Evolutionary conservation across 2,797 vertebrate species (phyloP), one percentile per base, ranked within the genome.

Genomic region (Picus viridis): DNA sequence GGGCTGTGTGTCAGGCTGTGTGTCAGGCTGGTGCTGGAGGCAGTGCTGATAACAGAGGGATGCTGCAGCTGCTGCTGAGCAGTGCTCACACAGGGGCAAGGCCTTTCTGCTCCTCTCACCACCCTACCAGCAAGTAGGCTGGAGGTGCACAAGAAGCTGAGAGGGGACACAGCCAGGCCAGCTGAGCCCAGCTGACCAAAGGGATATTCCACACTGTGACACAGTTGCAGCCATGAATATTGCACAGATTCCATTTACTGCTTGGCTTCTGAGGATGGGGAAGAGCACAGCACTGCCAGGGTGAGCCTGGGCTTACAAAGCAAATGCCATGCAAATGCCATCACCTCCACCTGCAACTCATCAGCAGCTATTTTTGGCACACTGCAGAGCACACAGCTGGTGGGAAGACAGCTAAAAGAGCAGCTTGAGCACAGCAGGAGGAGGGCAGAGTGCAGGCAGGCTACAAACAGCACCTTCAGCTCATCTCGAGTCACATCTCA

Each of bases 281-380:
- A 89, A 39, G n/a, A 86, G 45, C 49, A 68, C 5, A 6, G 47
- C 39, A 32, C 49, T 7, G 8, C 67, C 34, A 23, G 79, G 29
- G 2, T 64, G 51, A 70, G 32, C 30, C 75, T 53, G 54, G 49
- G 56, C 49, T 73, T 76, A 86, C 23, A 34, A 75, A 56, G 61
- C 43, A 79, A 43, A 82, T 2, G 6, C 4, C 10, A 64, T 19
- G 20, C 56, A 39, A 86, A 79, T 2, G 0, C 72, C 73, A 68
- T 41, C 43, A 70, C 34, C 10, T 12, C 27, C 26, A 68, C 54
- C 34, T 56, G 53, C 57, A 83, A 22, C 29, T 82, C 59, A 43
- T 36, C 27, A 87, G 26, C 56, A 86, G 75, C 72, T 96, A 63
- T 69, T 95, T 95, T 58, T 51, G 68, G 67, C 89, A 58, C 10